phyloP scores from a whole-genome alignment of 2,113 vertebrate species.

The Scortum barcoo region DNA sequence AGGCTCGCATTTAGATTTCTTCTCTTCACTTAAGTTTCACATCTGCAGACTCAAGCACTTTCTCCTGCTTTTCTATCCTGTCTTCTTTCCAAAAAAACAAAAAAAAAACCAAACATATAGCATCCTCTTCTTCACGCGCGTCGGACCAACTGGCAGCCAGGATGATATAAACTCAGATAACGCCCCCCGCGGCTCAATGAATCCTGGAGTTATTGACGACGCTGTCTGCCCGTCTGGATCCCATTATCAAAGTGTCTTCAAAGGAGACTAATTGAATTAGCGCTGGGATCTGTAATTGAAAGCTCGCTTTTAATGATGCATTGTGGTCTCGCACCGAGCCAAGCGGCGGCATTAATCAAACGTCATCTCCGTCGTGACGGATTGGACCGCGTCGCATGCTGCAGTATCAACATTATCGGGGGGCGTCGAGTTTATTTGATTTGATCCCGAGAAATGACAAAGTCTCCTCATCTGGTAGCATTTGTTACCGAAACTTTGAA shows the following conservation, averaged over 20 bases:
- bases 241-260: conserved; percentile 73
- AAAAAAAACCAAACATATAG: not conserved
- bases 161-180: conserved; percentile 57
- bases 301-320: conserved; percentile 64
- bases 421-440: conserved; percentile 3
- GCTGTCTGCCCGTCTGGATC: conserved; percentile 54
- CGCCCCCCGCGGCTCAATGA: conserved; percentile 39
- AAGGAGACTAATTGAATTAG: conserved; percentile 74
- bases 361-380: not conserved
- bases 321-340: conserved; percentile 13
- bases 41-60: not conserved
- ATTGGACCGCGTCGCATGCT: not conserved
- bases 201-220: conserved; percentile 67
- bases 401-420: not conserved
- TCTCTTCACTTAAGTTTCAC: not conserved
- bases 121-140: not conserved
- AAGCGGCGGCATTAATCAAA: conserved; percentile 48
- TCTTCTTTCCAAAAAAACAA: too few relatives aligned
- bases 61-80: not conserved
- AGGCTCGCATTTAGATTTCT: not conserved
- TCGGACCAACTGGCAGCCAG: conserved; percentile 7
- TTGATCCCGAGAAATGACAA: not conserved
- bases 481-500: not conserved
- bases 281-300: conserved; percentile 51
- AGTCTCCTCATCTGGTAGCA: too few relatives aligned